Evolutionary conservation across 2,888 invertebrate genomes (phyloP), one percentile per base, ranked within the genome.

Genomic region (Cactoblastis cactorum): DNA sequence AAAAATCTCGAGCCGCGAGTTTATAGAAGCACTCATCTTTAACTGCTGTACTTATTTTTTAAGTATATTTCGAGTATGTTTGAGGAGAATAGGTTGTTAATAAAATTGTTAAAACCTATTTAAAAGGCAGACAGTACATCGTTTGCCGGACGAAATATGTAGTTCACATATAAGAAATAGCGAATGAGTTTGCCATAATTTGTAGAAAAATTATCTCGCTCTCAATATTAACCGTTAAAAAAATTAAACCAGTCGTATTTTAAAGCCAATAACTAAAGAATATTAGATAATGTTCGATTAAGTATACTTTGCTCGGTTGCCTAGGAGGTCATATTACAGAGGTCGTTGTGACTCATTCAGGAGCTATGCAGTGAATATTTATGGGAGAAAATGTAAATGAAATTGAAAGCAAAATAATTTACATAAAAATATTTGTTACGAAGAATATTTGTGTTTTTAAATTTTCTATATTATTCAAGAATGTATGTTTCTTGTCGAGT

Each of bases 351-450:
- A 37, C 37, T 37, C 37, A 37, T 37, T 17, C 17, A 37, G 37
- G 17, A 37, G 37, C 11, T 37, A 37, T 37, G 37, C 37, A 8
- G 28, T 37, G 17, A 43, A 43, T 43, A 43, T 43, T 43, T 11
- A 28, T 43, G 9, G 28, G 32, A 32, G 43, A 43, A 43, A 43
- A 43, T 43, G 28, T 43, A 2, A n/a, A 28, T 43, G 15, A 43
- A 43, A 43, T 9, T 32, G 11, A 28, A 43, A 32, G 43, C 15
- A 32, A 15, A 17, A 35, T 12, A 41, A 35, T 37, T 37, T 32
- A 43, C 28, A 32, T 32, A 11, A 8, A 43, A 28, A 32, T 11
- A 4, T 14, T 14, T 8, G 5, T 14, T 43, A 14, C 9, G 28
- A 17, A 28, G 9, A 22, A 17, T 28, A 28, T 43, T 43, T 28